Evolutionary conservation across 2,797 vertebrate genomes (phyloP).

Genomic region (Gallinago solitaria): DNA sequence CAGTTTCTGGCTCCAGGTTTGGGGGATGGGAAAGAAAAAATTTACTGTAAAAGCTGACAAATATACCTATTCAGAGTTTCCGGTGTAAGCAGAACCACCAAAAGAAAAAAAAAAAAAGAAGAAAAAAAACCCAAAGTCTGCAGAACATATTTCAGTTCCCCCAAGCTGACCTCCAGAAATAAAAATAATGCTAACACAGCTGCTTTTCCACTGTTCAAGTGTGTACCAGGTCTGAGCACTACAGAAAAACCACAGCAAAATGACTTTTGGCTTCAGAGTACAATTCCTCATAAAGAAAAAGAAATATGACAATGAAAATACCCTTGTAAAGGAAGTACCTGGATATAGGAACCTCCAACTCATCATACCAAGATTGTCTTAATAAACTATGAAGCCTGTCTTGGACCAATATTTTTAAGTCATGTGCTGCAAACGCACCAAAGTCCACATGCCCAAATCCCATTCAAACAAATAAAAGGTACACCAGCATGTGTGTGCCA

Average conservation of each 20-base stretch:
- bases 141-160: constrained; percentile 74
- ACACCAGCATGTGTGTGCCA: fast-evolving
- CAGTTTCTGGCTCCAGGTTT: constrained; percentile 54
- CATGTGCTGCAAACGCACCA: background rate
- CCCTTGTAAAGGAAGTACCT: background rate
- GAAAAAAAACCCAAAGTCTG: constrained; percentile 59
- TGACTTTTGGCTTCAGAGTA: background rate
- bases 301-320: fast-evolving
- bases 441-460: background rate
- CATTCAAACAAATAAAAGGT: background rate
- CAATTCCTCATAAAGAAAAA: background rate
- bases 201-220: constrained; percentile 49
- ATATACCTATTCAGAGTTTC: constrained; percentile 67
- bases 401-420: background rate
- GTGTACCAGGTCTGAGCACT: background rate
- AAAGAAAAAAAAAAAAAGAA: constrained; percentile 1
- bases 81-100: constrained; percentile 67
- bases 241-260: background rate
- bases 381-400: background rate
- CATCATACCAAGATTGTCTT: background rate
- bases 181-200: constrained; percentile 74
- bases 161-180: constrained; percentile 66
- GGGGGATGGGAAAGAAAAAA: constrained; percentile 57
- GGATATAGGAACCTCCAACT: background rate
- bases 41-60: constrained; percentile 71